Conservation (phyloP, 2,797 vertebrate genomes). For the Acipenser oxyrinchus region DNA sequence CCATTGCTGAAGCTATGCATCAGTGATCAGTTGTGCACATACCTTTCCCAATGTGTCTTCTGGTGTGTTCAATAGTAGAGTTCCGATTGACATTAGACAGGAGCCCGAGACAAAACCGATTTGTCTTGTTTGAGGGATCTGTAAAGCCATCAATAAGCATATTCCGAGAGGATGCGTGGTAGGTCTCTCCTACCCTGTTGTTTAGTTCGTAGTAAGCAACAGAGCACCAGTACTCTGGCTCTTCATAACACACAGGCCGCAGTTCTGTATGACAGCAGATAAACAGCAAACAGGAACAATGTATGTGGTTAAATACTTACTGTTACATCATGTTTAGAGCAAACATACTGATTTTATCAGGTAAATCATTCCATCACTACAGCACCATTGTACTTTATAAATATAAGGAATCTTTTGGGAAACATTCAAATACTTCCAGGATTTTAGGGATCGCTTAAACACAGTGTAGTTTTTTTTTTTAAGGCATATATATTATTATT, state of each 20-base stretch:
- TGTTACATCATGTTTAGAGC: too few species aligned
- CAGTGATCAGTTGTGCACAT: constrained; percentile 26
- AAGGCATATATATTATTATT: too few species aligned
- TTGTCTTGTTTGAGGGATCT: constrained; percentile 93
- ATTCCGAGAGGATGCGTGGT: constrained; percentile 86
- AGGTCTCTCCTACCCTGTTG: constrained; percentile 90
- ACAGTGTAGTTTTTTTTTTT: too few species aligned
- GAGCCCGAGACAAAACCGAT: constrained; percentile 91
- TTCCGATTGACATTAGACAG: constrained; percentile 96
- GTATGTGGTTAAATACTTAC: background rate
- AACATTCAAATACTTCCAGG: too few species aligned
- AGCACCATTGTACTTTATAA: too few species aligned
- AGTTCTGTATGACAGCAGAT: constrained; percentile 56
- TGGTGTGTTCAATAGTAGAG: constrained; percentile 93
- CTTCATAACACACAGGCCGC: constrained; percentile 90
- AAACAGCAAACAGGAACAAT: background rate
- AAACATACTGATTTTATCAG: too few species aligned
- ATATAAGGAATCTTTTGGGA: too few species aligned
- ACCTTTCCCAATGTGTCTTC: constrained; percentile 97
- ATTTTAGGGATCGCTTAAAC: too few species aligned
- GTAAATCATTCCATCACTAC: too few species aligned
- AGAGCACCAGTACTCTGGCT: constrained; percentile 93
- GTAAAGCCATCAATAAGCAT: constrained; percentile 94
- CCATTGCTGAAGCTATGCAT: background rate
- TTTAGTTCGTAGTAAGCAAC: constrained; percentile 96